Conservation (phyloP, 1,140 invertebrate genomes). For the Riptortus pedestris region DNA sequence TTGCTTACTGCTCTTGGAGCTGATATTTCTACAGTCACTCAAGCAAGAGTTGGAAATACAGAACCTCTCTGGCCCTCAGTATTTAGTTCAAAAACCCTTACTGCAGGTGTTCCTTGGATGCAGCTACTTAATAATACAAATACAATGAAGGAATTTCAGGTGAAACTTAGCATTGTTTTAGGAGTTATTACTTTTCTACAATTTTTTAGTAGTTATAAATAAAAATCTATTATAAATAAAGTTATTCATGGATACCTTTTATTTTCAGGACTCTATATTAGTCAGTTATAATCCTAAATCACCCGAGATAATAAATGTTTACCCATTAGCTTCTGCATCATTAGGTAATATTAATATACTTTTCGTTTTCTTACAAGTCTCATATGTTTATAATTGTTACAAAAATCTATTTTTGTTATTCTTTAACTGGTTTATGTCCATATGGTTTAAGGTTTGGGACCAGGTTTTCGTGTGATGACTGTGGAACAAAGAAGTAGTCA, state of each 20-base stretch:
- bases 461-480: slow-evolving; percentile 18
- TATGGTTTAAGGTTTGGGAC: slow-evolving; percentile 10
- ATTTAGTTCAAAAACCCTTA: slow-evolving; percentile 39
- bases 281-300: slow-evolving; percentile 47
- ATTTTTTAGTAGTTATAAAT: too few species aligned
- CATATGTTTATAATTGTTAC: neutral
- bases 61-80: slow-evolving; percentile 41
- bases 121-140: slow-evolving; percentile 36
- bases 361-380: neutral
- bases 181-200: too few species aligned
- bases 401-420: neutral
- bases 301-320: slow-evolving; percentile 45
- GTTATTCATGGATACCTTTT: neutral
- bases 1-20: slow-evolving; percentile 43
- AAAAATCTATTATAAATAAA: too few species aligned
- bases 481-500: slow-evolving; percentile 24
- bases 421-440: too few species aligned
- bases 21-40: slow-evolving; percentile 40
- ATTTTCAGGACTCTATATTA: slow-evolving; percentile 41
- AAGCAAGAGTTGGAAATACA: slow-evolving; percentile 39
- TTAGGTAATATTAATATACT: slow-evolving; percentile 36
- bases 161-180: too few species aligned
- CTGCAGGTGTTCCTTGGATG: slow-evolving; percentile 39
- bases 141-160: neutral
- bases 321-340: slow-evolving; percentile 46